Base-by-base conservation (phyloP, 2,888 invertebrate genomes). In the Drosophila birchii region DNA sequence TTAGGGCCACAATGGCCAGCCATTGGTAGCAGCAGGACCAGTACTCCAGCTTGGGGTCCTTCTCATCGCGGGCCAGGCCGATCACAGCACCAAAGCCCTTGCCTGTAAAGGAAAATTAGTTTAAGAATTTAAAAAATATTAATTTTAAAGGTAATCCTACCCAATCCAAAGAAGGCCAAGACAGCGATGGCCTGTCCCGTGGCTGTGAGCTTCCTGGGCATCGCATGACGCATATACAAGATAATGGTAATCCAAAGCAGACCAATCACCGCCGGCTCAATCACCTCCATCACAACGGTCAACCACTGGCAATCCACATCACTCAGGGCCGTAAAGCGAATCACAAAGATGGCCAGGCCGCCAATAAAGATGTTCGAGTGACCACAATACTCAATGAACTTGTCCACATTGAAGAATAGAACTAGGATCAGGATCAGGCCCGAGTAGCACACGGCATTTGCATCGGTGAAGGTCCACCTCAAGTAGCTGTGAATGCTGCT, bases 331-430 rank as follows among this genome's bases (percentile, higher is more conserved):
- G 95, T 94, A 87, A 95, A 96, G 57, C 96, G 94, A 62, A 97
- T 93, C 75, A 96, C 96, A 91, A 96, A 97, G 85, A 96, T 94
- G 11, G 96, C 95, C 90, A 97, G 96, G n/a, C 96, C 96, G 71
- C 95, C 94, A 82, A 97, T 97, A 84, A 97, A 94, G 61, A 97
- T 94, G 91, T 97, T 97, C 76, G 96, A 96, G 90, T 95, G 95
- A 1, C 95, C 95, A 77, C 97, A 95, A 91, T 96, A 97, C 93
- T 97, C 96, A 39, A 98, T 96, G 39, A 98, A 94, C 78, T 95
- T 95, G 85, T 97, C 97, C 3, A 97, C 96, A 93, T 95, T 95
- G 53, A 92, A 90, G 73, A 92, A 89, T 20, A 92, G 71, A n/a
- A 90, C 80, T 66, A 91, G 66, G 1, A 92, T 79, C 32, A 92